Evolutionary conservation across 2,888 invertebrate genomes (phyloP), one percentile per base, ranked within the genome.

Genomic region (Nomada hirtipes): DNA sequence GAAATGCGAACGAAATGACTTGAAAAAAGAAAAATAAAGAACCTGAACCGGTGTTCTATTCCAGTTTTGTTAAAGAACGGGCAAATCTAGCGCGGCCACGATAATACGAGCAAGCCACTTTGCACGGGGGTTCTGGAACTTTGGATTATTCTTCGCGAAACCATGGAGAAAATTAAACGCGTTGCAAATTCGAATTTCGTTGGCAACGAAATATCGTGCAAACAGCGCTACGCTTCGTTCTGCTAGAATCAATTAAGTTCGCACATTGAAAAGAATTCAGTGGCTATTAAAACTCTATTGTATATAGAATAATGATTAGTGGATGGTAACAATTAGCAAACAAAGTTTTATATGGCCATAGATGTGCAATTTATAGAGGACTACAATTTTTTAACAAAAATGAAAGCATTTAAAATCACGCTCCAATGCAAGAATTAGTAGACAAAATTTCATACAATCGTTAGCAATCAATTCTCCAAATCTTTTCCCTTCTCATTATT

Each of bases 91-190:
- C 63, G 50, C 55, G 42, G 36, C 13, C 61, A 26, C 13, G n/a
- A n/a, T 23, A 63, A 36, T 47, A 67, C 10, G 36, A 63, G 52
- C 53, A 29, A 9, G 26, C 47, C 18, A 47, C 36, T 65, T 57
- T 73, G 47, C 57, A 73, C 47, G 55, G 29, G 18, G 20, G n/a
- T 57, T 57, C 47, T 57, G 73, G 65, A 65, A 73, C 57, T 73
- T 65, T 65, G 29, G 65, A 65, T 64, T 73, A 65, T 65, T 47
- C 65, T 3, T 15, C 44, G 26, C 44, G 53, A 64, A 55, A 72
- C 53, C 44, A 47, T 7, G 59, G 23, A 13, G 65, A 73, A 73
- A 73, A 65, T 73, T 65, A 65, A 65, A 47, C 57, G 29, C 23
- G 42, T 15, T 26, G 44, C 1, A 52, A 71, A 73, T 65, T 65